Percentiles rank a stretch among this genome's conserved stretches.
Conservation (phyloP, 2,888 invertebrate genomes). For the Phasia obesa region DNA sequence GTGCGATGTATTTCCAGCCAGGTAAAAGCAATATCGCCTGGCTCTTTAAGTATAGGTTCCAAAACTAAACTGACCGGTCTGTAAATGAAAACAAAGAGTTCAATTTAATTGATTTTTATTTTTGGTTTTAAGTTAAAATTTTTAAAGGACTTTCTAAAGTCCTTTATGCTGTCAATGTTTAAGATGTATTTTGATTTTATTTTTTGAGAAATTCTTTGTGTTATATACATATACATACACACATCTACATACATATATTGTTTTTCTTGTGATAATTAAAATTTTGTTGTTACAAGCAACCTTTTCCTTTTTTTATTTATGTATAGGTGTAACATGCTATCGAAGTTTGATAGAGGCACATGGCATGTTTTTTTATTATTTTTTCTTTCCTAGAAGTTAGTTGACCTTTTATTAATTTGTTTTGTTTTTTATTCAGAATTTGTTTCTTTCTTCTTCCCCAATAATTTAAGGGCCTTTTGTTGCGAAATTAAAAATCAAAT, state of each 20-base stretch:
- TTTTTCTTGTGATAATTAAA: neutral
- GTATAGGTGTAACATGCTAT: neutral
- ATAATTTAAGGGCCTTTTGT: slow-evolving; percentile 12
- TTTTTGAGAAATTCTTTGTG: neutral
- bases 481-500: slow-evolving; percentile 58
- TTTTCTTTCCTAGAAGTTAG: neutral
- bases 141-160: neutral
- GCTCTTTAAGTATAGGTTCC: slow-evolving; percentile 88
- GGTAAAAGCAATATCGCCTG: slow-evolving; percentile 89
- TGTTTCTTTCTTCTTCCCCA: neutral
- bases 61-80: slow-evolving; percentile 86
- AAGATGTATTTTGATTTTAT: neutral
- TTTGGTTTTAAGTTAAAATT: neutral
- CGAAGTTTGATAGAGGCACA: neutral
- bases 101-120: slow-evolving; percentile 17
- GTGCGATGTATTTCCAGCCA: slow-evolving; percentile 90
- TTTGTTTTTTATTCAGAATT: slow-evolving; percentile 1
- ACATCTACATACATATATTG: too few species aligned
- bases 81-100: neutral
- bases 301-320: neutral
- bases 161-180: neutral
- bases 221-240: too few species aligned
- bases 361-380: neutral
- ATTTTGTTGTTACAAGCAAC: neutral
- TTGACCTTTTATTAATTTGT: slow-evolving; percentile 6